Conservation (phyloP, 2,888 invertebrate species). For the Mystacides longicornis region DNA sequence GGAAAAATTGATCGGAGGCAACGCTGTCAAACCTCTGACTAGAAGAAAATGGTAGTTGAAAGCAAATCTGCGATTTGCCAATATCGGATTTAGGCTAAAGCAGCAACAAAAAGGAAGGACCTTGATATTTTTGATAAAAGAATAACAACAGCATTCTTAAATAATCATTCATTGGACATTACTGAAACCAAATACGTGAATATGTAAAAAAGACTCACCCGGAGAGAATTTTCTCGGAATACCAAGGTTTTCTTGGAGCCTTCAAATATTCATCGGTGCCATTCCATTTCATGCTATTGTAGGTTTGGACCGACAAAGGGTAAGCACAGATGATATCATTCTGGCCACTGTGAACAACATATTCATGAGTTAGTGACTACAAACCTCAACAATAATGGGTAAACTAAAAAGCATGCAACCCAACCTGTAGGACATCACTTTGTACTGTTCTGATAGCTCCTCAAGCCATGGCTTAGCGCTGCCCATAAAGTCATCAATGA, state of each 20-base stretch:
- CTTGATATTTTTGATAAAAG: no score
- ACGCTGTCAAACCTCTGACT: no score
- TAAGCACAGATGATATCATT: conserved; percentile 60
- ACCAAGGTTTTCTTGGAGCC: conserved; percentile 29
- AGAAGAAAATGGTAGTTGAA: no score
- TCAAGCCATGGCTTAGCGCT: conserved; percentile 52
- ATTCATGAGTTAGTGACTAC: background rate
- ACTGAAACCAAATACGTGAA: background rate
- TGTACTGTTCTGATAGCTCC: conserved; percentile 47
- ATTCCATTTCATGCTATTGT: conserved; percentile 40
- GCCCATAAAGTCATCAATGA: conserved; percentile 49
- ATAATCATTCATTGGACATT: no score
- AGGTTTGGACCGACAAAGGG: conserved; percentile 52
- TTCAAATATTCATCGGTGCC: conserved; percentile 44
- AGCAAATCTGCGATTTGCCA: no score
- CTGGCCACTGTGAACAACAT: conserved; percentile 42
- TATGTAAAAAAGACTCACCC: conserved; percentile 14
- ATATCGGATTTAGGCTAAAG: no score
- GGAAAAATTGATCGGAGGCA: no score
- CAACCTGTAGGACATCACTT: conserved; percentile 55
- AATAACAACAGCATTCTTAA: no score
- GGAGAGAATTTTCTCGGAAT: conserved; percentile 10
- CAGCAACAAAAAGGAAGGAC: no score
- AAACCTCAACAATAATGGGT: background rate
- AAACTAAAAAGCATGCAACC: background rate